Conservation (phyloP, 2,888 invertebrate genomes). For the Drosophila mercatorum region DNA sequence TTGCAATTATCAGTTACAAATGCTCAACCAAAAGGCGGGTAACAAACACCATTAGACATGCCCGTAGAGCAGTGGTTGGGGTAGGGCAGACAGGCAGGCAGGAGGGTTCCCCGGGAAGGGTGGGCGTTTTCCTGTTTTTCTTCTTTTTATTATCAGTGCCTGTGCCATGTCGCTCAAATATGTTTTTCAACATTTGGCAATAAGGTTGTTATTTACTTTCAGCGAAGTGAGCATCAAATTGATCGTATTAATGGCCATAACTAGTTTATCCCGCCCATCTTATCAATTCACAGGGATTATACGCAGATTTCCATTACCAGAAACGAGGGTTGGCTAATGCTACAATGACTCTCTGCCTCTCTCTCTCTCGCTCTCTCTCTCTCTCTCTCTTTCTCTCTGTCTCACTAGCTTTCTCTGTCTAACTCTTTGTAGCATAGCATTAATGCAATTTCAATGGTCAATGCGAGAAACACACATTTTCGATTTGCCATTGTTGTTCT, state of each 20-base stretch:
- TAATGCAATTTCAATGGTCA: slow-evolving; percentile 83
- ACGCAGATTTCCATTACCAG: slow-evolving; percentile 82
- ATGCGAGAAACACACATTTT: slow-evolving; percentile 79
- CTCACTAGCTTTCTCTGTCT: background rate
- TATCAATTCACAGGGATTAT: slow-evolving; percentile 84
- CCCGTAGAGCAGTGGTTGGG: slow-evolving; percentile 2
- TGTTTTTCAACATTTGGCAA: slow-evolving; percentile 74
- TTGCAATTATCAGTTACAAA: slow-evolving; percentile 77
- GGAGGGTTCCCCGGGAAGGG: slow-evolving; percentile 16
- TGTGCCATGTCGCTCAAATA: slow-evolving; percentile 36
- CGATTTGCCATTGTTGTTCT: slow-evolving; percentile 71
- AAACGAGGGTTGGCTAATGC: slow-evolving; percentile 33
- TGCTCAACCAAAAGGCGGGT: slow-evolving; percentile 59
- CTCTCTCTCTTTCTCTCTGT: background rate
- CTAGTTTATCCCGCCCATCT: slow-evolving; percentile 85
- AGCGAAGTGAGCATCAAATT: slow-evolving; percentile 84
- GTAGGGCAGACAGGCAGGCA: background rate
- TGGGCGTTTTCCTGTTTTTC: slow-evolving; percentile 9
- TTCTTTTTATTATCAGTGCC: background rate
- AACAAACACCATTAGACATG: slow-evolving; percentile 63
- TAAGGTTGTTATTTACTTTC: slow-evolving; percentile 82
- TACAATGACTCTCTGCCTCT: slow-evolving; percentile 3
- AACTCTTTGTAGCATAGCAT: slow-evolving; percentile 32
- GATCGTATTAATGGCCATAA: slow-evolving; percentile 85
- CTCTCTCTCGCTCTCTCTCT: background rate